Evolutionary conservation across 2,888 invertebrate species (phyloP), one percentile per base, ranked within the genome.

Genomic region (Odontothrips loti): DNA sequence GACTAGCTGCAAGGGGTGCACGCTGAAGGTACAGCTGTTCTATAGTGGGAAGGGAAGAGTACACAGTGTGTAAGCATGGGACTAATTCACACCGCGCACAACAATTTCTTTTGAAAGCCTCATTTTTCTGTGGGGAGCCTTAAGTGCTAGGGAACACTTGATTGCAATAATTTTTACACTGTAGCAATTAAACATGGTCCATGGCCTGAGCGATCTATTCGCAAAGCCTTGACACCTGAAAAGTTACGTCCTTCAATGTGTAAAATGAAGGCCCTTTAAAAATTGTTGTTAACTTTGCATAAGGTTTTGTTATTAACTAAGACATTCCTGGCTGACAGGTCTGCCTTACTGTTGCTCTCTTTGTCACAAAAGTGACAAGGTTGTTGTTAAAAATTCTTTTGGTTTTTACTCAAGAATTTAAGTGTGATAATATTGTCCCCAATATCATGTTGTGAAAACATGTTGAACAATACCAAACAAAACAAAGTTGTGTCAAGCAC

Each of bases 91-190:
- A 68, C 23, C 23, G 68, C 68, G 68, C 68, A 68, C 68, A 68
- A 68, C n/a, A 68, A 68, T 20, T 68, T 23, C 11, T 23, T 68
- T 68, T n/a, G n/a, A n/a, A 23, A 23, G 68, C 34, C 34, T 43
- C 34, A 43, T 43, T n/a, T n/a, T n/a, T n/a, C 68, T 9, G 23
- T 68, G 23, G 23, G 11, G 68, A n/a, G 23, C 68, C 68, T 51
- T 23, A 68, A 68, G 23, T 68, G 68, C 68, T 68, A 68, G 68
- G 68, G 68, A 68, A 68, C 68, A 68, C 23, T 68, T 68, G 68
- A 68, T 68, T 68, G 68, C 68, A 68, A 68, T 68, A 68, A 68
- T 68, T 68, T 68, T 68, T 68, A 68, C 68, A 68, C 23, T 68
- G 23, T 68, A 68, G 23, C 23, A 68, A 17, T 51, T 51, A 20